These are phyloP conservation scores for Gastrophysa polygoni DNA, from an alignment of 2,888 invertebrate species.

Conservation along the genomic window DNA sequence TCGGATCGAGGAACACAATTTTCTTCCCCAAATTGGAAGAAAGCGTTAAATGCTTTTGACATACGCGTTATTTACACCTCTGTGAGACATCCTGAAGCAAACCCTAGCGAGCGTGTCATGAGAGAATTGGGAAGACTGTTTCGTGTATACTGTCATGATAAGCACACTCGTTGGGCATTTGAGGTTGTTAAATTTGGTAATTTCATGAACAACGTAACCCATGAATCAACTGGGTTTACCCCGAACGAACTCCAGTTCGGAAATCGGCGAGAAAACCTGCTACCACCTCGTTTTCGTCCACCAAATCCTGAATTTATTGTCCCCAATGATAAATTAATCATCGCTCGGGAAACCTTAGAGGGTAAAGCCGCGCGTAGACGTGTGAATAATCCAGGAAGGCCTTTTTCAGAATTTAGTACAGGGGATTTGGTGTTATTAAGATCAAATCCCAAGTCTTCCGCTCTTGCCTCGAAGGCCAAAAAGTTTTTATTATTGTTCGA, in stretches of 20 bases:
- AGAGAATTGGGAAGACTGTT: background rate
- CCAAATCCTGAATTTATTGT: background rate
- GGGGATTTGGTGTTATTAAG: too few species aligned
- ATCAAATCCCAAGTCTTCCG: too few species aligned
- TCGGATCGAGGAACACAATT: background rate
- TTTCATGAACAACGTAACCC: background rate
- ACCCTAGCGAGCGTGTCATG: background rate
- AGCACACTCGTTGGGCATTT: constrained; percentile 1
- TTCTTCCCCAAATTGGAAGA: background rate
- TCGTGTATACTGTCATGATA: background rate
- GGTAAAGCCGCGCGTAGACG: too few species aligned
- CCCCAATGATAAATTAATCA: background rate
- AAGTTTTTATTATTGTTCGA: too few species aligned
- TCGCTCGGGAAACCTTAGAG: too few species aligned
- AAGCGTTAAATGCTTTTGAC: background rate
- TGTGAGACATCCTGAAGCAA: background rate
- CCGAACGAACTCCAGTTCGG: constrained; percentile 1
- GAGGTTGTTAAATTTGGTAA: constrained; percentile 1
- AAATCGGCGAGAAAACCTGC: background rate
- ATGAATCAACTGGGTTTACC: background rate
- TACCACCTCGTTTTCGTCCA: background rate
- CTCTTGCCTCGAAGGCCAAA: too few species aligned
- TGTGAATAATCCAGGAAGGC: too few species aligned
- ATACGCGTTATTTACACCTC: background rate
- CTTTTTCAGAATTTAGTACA: too few species aligned